These are phyloP conservation scores for Stenotaenia linearis DNA, from an alignment of 2,888 invertebrate species.

Conservation along the genomic window DNA sequence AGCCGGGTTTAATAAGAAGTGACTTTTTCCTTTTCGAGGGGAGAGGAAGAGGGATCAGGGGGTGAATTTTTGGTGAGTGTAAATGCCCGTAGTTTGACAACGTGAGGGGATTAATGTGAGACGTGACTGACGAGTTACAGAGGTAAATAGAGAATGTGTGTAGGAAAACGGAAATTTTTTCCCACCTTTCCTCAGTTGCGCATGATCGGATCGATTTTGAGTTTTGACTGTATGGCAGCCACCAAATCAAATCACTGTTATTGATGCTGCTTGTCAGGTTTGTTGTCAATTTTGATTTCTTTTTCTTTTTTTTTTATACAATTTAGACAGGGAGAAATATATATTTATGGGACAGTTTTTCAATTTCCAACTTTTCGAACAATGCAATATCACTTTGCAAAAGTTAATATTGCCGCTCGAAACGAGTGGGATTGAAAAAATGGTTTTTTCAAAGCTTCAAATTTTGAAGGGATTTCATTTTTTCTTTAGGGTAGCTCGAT, in stretches of 20 bases:
- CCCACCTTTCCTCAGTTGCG: neutral
- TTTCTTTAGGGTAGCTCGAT: neutral
- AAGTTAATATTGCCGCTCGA: neutral
- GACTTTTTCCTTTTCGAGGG: neutral
- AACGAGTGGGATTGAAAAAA: neutral
- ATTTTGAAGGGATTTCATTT: neutral
- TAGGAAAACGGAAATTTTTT: neutral
- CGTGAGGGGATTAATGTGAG: conserved; percentile 17
- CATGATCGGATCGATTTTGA: neutral
- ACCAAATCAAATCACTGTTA: conserved; percentile 5
- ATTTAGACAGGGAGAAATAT: neutral
- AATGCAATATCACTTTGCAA: neutral
- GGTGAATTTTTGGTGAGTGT: neutral
- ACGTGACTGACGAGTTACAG: conserved; percentile 19
- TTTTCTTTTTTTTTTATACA: neutral
- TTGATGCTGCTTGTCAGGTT: neutral
- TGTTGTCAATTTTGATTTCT: neutral
- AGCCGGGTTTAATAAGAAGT: neutral
- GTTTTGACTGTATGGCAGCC: neutral
- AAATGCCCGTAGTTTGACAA: neutral
- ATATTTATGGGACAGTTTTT: neutral
- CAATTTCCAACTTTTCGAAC: neutral
- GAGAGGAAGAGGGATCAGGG: neutral
- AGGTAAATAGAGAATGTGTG: neutral
- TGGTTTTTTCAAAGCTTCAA: neutral